phyloP scores from a whole-genome alignment of 92 coral and sea anemone species.

The Hydrozoanthus gracilis region DNA sequence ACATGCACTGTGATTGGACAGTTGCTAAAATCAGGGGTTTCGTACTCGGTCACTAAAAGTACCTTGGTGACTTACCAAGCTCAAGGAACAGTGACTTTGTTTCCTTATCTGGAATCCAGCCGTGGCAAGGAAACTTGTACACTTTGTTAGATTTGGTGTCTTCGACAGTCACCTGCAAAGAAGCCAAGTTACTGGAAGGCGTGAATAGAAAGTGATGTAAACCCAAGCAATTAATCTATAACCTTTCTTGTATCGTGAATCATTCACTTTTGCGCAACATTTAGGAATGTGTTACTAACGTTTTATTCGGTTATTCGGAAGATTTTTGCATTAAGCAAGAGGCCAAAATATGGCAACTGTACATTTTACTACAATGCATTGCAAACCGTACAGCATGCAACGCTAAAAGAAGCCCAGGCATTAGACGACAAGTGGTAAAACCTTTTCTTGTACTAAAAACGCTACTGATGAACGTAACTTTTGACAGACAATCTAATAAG shows the following conservation, averaged over 20 bases:
- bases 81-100: conserved; percentile 30
- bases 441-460: not conserved
- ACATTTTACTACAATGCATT: too few relatives aligned
- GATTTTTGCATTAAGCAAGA: not conserved
- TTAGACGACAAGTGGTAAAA: not conserved
- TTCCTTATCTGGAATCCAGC: conserved; percentile 52
- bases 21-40: too few relatives aligned
- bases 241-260: not conserved
- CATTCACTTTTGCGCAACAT: not conserved
- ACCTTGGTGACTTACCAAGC: conserved; percentile 6
- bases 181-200: too few relatives aligned
- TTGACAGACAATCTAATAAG: not conserved
- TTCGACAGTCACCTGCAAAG: conserved; percentile 47
- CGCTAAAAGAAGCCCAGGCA: not conserved
- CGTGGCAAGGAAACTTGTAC: conserved; percentile 43
- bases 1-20: too few relatives aligned
- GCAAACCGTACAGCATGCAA: not conserved
- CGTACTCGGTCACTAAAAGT: too few relatives aligned
- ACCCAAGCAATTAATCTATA: not conserved
- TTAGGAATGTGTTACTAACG: not conserved
- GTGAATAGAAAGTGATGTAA: not conserved
- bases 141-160: conserved; percentile 38
- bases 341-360: not conserved
- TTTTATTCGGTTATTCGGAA: not conserved
- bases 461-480: not conserved